These are phyloP conservation scores for Dunckerocampus dactyliophorus DNA, from an alignment of 2,113 vertebrate genomes.

Conservation along the genomic window DNA sequence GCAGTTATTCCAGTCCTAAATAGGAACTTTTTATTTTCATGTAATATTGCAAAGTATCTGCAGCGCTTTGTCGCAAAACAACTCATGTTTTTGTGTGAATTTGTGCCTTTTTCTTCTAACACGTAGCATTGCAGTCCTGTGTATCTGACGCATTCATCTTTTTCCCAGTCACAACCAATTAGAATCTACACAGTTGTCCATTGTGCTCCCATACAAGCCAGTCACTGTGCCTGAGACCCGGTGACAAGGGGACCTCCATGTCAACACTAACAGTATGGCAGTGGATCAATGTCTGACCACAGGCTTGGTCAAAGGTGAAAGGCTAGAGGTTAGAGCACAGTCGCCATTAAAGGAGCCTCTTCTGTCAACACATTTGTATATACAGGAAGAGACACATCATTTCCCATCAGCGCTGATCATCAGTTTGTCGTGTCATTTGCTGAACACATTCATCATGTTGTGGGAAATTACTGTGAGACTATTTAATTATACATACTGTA, in stretches of 20 bases:
- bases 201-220: slow-evolving; percentile 50
- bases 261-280: slow-evolving; percentile 44
- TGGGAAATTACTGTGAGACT: slow-evolving; percentile 19
- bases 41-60: no score
- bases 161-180: slow-evolving; percentile 35
- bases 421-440: slow-evolving; percentile 25
- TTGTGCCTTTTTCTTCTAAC: not conserved
- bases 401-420: slow-evolving; percentile 35
- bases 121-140: not conserved
- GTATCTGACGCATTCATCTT: slow-evolving; percentile 37
- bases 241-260: slow-evolving; percentile 53
- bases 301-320: slow-evolving; percentile 46
- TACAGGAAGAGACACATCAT: slow-evolving; percentile 30
- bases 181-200: slow-evolving; percentile 25
- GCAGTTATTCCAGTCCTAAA: no score
- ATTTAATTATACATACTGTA: not conserved
- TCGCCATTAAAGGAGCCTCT: slow-evolving; percentile 51
- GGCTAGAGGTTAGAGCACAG: slow-evolving; percentile 53
- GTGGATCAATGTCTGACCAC: slow-evolving; percentile 52
- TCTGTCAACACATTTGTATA: slow-evolving; percentile 69
- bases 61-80: not conserved
- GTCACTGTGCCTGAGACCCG: slow-evolving; percentile 45
- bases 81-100: not conserved
- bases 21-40: not conserved
- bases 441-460: slow-evolving; percentile 24